Base-by-base conservation (phyloP, 64 coral and sea anemone species). In the Dendrophyllia cribrosa region DNA sequence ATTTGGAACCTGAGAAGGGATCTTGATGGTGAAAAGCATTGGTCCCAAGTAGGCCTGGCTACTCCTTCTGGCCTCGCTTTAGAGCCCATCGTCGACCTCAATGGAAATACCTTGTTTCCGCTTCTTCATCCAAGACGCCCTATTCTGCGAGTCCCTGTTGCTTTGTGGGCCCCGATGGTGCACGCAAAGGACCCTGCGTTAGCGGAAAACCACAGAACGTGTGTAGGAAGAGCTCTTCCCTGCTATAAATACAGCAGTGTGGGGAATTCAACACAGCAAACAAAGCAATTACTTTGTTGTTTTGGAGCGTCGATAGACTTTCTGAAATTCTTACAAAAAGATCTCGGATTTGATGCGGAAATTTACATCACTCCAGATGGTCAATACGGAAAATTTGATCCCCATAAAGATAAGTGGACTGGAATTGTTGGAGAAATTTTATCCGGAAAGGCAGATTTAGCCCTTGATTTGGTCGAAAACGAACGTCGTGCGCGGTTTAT, bases 221-320 rank as follows among this genome's bases (percentile, higher is more conserved):
- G 80, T 14, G 44, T 51, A 46, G 80, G 80, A 11, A 84, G 80
- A 67, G 62, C 80, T 4, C 19, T 84, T 0, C 63, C 80, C 22
- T 84, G 80, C 5, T 67, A 68, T 25, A 51, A 68, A n/a, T 84
- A 84, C 80, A 3, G 6, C 12, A 23, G 17, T 22, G 22, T 53
- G 0, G 6, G 19, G 7, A 84, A 84, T 84, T 84, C 46, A 5
- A 84, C 60, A 21, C 17, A n/a, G 19, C 7, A 43, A 21, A 67
- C 59, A 17, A 82, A 82, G 26, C 59, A 65, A 47, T 58, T 84
- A 13, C 72, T 61, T 6, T 92, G 91, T 17, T 92, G 91, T 19
- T 74, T 78, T 16, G 91, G 91, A 25, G 73, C 91, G 14, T 59
- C 67, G 6, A 92, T 92, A 86, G 91, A 92, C 65, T 85, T 92